Evolutionary conservation across 2,113 vertebrate species (phyloP).

Genomic region (Burhinus oedicnemus): DNA sequence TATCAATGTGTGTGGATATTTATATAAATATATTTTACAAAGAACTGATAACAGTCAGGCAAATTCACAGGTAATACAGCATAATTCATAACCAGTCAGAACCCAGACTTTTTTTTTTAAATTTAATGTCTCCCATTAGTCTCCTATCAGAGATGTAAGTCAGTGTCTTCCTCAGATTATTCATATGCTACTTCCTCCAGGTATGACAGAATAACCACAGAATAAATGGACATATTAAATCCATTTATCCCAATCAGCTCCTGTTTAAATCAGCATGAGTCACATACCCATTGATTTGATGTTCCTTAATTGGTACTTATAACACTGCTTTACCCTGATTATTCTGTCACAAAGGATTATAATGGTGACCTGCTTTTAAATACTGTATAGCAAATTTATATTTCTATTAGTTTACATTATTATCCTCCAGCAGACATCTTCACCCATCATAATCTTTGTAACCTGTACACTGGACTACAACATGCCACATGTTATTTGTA

Average conservation of each 20-base stretch:
- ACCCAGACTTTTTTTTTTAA: neutral
- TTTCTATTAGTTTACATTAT: slow-evolving; percentile 38
- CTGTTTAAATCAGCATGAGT: slow-evolving; percentile 69
- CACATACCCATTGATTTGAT: slow-evolving; percentile 71
- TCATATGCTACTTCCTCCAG: slow-evolving; percentile 64
- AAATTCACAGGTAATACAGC: slow-evolving; percentile 41
- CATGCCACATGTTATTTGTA: neutral
- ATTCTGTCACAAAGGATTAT: slow-evolving; percentile 66
- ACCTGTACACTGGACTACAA: neutral
- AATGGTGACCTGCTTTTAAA: slow-evolving; percentile 66
- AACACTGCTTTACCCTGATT: slow-evolving; percentile 73
- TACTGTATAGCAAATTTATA: slow-evolving; percentile 37
- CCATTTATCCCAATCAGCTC: slow-evolving; percentile 77
- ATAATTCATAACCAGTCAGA: slow-evolving; percentile 35
- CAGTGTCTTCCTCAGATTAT: slow-evolving; percentile 73
- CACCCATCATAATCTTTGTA: neutral
- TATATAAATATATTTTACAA: neutral
- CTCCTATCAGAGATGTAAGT: slow-evolving; percentile 67
- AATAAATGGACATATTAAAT: slow-evolving; percentile 76
- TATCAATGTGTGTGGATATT: neutral
- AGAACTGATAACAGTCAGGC: neutral
- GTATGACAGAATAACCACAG: slow-evolving; percentile 75
- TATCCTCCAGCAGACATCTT: slow-evolving; percentile 28
- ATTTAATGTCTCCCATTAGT: slow-evolving; percentile 66
- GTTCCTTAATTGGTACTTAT: slow-evolving; percentile 77